Base-by-base conservation (phyloP, 2,888 invertebrate species). In the Rhodophaea formosa region DNA sequence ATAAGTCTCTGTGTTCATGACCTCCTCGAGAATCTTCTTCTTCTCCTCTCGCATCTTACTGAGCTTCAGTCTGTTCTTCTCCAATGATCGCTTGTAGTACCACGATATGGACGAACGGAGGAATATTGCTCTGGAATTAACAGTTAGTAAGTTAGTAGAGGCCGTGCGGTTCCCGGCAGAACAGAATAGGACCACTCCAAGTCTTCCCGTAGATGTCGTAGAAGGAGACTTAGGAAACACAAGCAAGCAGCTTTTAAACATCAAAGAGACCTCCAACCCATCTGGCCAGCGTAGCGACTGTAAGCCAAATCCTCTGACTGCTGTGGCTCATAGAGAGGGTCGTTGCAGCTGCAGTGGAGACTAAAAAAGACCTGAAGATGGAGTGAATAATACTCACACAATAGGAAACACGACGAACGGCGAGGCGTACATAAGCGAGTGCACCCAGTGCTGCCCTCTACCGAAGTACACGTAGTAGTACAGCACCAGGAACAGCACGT, bases 1-100 rank as follows among this genome's bases (percentile, higher is more conserved):
- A 80, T 98, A 99, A 0, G 98, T 99, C 86, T 99, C 99, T 42
- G 95, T 99, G 77, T 99, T 98, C 95, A 97, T 98, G 35, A 99
- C 98, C 78, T 97, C 96, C 75, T 99, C 98, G 58, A 99, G 88
- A 64, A 99, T 95, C 80, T 96, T 95, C 80, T 95, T 96, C 77
- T 97, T 98, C 73, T 97, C 94, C n/a, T 94, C 94, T 69, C 94
- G 92, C 83, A 98, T 93, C 56, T 93, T 93, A 51, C 85, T 87
- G 43, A 97, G 85, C 79, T 95, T 95, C 58, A 93, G 91, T 77
- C 96, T 94, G 86, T 97, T 97, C 77, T 94, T 94, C 61, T 93
- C 93, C 55, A 98, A 92, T 77, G 96, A 95, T 81, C 96, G 93
- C 70, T 95, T 95, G 82, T 96, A 99, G 84, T 97, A 98, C 96